phyloP scores from a whole-genome alignment of 2,113 vertebrate genomes.

The Chauna torquata region DNA sequence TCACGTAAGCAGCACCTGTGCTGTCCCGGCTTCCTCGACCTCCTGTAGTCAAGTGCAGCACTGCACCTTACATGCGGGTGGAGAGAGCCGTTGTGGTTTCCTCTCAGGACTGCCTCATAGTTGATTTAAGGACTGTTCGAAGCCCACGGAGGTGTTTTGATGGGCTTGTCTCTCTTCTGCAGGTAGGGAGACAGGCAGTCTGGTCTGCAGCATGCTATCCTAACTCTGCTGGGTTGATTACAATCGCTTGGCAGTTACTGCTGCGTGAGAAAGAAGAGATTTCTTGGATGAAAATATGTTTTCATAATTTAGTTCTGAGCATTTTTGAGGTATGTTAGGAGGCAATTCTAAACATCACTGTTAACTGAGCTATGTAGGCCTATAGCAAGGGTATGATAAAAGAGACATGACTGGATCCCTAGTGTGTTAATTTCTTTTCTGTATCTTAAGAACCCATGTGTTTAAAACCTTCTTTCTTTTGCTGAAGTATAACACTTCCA shows the following conservation, averaged over 20 bases:
- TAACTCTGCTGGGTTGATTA: accelerated
- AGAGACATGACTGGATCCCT: background rate
- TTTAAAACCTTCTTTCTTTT: background rate
- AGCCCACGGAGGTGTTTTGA: background rate
- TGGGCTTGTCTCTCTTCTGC: background rate
- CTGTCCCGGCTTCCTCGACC: background rate
- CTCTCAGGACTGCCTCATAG: background rate
- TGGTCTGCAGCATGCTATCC: accelerated
- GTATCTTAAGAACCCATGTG: accelerated
- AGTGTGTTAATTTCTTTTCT: background rate
- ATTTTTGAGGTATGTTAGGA: background rate
- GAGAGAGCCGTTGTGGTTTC: background rate
- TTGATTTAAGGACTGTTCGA: background rate
- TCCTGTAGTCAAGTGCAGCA: accelerated
- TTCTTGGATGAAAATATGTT: background rate
- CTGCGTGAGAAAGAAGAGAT: background rate
- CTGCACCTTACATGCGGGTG: accelerated
- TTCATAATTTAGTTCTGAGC: background rate
- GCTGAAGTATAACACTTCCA: background rate
- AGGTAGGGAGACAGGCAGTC: accelerated
- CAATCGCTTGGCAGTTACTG: background rate
- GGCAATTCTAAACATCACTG: background rate
- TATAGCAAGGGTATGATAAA: background rate
- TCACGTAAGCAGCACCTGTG: background rate
- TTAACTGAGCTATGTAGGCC: background rate